Conservation (phyloP, 2,888 invertebrate species). For the Crossocerus cetratus region DNA sequence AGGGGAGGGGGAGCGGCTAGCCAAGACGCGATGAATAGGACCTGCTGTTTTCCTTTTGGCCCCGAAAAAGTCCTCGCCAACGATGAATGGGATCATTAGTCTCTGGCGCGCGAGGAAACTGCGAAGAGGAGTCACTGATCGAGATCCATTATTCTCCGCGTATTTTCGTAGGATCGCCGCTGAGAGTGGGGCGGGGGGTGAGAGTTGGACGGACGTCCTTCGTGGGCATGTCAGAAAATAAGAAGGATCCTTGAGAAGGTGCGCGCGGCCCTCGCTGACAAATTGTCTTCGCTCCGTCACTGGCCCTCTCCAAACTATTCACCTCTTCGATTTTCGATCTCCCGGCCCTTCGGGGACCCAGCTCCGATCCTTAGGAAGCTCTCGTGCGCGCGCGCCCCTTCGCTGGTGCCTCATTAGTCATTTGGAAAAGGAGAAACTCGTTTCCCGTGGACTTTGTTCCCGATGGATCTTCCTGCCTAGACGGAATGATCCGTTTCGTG, state of each 20-base stretch:
- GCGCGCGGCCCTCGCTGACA: constrained; percentile 54
- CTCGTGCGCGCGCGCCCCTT: background rate
- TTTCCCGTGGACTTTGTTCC: constrained; percentile 28
- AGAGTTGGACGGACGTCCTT: constrained; percentile 6
- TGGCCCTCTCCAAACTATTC: constrained; percentile 30
- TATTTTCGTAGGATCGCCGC: constrained; percentile 59
- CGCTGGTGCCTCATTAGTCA: constrained; percentile 52
- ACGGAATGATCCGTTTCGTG: constrained; percentile 12
- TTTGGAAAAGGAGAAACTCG: constrained; percentile 17
- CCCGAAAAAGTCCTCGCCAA: constrained; percentile 55
- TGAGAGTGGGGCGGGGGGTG: constrained; percentile 13
- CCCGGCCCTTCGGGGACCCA: constrained; percentile 15
- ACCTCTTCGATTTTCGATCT: constrained; percentile 44
- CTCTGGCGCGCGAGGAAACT: constrained; percentile 49
- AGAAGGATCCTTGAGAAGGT: constrained; percentile 23
- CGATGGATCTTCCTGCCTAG: background rate
- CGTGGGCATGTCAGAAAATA: constrained; percentile 38
- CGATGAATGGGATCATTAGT: constrained; percentile 71
- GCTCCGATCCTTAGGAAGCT: background rate
- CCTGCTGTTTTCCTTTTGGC: constrained; percentile 64
- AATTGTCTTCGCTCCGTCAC: constrained; percentile 65
- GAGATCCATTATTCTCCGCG: constrained; percentile 61
- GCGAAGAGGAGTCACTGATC: constrained; percentile 57
- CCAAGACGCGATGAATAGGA: constrained; percentile 53
- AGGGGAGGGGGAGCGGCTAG: background rate